Evolutionary conservation across 1,140 invertebrate genomes (phyloP).

Genomic region (Drosophila repleta): DNA sequence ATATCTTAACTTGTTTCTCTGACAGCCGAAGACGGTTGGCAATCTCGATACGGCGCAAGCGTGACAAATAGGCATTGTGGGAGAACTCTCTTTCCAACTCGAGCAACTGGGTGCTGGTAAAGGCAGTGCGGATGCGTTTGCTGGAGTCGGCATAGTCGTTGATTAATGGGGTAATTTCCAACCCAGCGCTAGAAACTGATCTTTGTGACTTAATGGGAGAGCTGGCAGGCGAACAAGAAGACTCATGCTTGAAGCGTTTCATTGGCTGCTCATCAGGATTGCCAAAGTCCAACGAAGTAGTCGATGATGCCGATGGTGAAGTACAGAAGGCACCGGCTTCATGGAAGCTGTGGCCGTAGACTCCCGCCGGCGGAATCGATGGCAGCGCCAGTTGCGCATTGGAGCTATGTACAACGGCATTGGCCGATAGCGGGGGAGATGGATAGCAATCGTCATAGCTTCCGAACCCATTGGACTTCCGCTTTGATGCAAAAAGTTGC

Average conservation of each 20-base stretch:
- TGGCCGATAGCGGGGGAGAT: constrained; percentile 82
- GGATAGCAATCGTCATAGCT: constrained; percentile 76
- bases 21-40: constrained; percentile 94
- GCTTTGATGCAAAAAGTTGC: constrained; percentile 63
- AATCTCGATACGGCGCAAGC: constrained; percentile 95
- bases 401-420: constrained; percentile 30
- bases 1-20: constrained; percentile 98
- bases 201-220: constrained; percentile 58
- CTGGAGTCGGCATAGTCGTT: constrained; percentile 86
- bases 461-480: constrained; percentile 57
- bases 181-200: constrained; percentile 85
- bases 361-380: constrained; percentile 2
- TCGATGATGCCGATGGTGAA: constrained; percentile 74
- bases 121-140: constrained; percentile 94
- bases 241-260: constrained; percentile 72
- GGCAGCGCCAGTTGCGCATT: constrained; percentile 52
- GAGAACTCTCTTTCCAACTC: constrained; percentile 96
- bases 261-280: constrained; percentile 58
- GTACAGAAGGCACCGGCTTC: constrained; percentile 72
- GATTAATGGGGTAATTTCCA: constrained; percentile 85
- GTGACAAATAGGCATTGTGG: constrained; percentile 95
- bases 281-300: constrained; percentile 62
- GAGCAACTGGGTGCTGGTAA: constrained; percentile 95
- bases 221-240: constrained; percentile 75
- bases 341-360: constrained; percentile 56